Conservation (phyloP, 2,113 vertebrate genomes). For the Ceyx melanurus region DNA sequence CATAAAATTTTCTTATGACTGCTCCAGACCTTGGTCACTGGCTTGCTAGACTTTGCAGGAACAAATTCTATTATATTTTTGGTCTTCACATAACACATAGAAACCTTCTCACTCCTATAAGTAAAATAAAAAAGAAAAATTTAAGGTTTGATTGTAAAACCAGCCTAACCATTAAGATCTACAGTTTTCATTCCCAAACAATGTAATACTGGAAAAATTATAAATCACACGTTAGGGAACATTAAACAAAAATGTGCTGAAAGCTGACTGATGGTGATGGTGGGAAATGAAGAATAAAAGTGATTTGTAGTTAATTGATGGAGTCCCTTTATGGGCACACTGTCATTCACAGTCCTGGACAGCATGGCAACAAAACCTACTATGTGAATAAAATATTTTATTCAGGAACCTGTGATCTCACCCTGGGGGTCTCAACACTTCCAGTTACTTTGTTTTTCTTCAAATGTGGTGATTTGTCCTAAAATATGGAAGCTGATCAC, state of each 20-base stretch:
- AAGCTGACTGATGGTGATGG: not conserved
- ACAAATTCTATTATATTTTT: not conserved
- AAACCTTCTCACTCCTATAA: not conserved
- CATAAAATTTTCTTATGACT: not conserved
- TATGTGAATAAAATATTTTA: not conserved
- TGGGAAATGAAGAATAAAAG: not conserved
- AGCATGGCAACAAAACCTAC: not conserved
- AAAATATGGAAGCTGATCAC: not conserved
- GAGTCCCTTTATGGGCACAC: not conserved
- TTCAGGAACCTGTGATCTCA: not conserved
- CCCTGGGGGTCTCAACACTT: not conserved
- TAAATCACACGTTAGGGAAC: not conserved
- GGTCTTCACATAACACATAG: not conserved
- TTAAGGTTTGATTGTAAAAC: not conserved
- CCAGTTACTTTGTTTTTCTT: not conserved
- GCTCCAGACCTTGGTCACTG: not conserved
- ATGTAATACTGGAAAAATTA: not conserved
- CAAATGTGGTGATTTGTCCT: not conserved
- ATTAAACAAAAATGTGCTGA: not conserved
- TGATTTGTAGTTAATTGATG: not conserved
- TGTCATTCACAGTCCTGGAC: not conserved
- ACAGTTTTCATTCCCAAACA: not conserved
- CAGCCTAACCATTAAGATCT: not conserved
- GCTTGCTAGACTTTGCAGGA: not conserved
- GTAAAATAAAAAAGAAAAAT: not conserved